These are phyloP conservation scores for Stegana nigrithorax DNA, from an alignment of 2,888 invertebrate genomes.

Conservation along the genomic window DNA sequence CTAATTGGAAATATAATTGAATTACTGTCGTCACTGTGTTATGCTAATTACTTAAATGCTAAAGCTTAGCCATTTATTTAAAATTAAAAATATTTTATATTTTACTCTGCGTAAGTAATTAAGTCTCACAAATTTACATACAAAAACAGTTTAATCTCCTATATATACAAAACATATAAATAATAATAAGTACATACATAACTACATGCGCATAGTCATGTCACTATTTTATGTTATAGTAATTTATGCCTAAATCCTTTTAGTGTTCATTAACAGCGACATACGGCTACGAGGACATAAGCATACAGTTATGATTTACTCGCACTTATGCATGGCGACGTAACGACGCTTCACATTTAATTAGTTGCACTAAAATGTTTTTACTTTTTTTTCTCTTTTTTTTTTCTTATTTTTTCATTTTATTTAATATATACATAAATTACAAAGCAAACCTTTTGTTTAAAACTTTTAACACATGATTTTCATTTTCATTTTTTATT, in stretches of 20 bases:
- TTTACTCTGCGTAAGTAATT: neutral
- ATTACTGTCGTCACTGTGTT: neutral
- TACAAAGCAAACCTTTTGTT: no score
- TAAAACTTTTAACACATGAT: no score
- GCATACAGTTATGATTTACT: neutral
- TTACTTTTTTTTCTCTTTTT: neutral
- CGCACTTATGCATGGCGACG: no score
- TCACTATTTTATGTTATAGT: no score
- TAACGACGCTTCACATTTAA: neutral
- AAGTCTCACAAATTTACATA: constrained; percentile 26
- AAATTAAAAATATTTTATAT: neutral
- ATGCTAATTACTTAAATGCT: neutral
- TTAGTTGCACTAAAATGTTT: neutral
- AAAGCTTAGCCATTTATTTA: neutral
- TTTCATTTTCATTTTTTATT: no score
- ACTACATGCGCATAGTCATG: neutral
- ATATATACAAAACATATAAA: constrained; percentile 1
- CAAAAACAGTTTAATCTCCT: no score
- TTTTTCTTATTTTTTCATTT: neutral
- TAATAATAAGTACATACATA: neutral
- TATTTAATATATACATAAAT: no score
- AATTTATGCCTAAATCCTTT: neutral
- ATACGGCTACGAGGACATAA: neutral
- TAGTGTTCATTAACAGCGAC: constrained; percentile 7
- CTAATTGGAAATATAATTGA: neutral